Percentiles rank a stretch among this genome's conserved stretches.
Evolutionary conservation across 2,888 invertebrate genomes (phyloP).

Genomic region (Agrotis clavis): DNA sequence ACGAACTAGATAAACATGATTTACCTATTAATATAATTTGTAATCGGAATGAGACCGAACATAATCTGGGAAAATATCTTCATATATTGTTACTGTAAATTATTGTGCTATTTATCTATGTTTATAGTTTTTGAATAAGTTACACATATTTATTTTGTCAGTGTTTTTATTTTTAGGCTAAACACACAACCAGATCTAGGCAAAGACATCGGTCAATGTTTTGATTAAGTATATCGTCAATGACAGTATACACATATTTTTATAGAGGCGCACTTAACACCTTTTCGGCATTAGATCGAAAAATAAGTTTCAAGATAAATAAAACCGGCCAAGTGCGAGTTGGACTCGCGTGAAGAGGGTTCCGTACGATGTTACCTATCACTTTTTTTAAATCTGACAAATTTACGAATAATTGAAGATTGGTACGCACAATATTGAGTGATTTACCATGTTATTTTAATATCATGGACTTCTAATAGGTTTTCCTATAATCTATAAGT

Average conservation of each 20-base stretch:
- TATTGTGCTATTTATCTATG: slow-evolving; percentile 20
- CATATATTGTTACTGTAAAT: background rate
- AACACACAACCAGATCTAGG: background rate
- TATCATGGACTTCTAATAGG: no score
- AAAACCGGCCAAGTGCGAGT: no score
- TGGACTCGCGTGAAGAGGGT: no score
- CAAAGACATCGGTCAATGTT: background rate
- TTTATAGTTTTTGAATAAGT: background rate
- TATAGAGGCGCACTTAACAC: background rate
- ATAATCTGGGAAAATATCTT: background rate
- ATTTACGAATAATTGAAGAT: no score
- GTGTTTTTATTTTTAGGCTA: slow-evolving; percentile 8
- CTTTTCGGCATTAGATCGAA: background rate
- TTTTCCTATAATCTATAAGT: no score
- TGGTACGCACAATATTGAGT: no score
- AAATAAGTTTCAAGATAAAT: background rate
- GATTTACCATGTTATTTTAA: no score
- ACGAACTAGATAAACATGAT: slow-evolving; percentile 12
- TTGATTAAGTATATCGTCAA: no score
- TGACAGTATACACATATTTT: no score
- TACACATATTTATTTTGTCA: slow-evolving; percentile 1
- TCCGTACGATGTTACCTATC: no score
- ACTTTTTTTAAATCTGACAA: no score
- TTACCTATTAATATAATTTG: background rate
- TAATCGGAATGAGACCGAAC: background rate